Base-by-base conservation (phyloP, 2,113 vertebrate species). In the Sakesphorus luctuosus region DNA sequence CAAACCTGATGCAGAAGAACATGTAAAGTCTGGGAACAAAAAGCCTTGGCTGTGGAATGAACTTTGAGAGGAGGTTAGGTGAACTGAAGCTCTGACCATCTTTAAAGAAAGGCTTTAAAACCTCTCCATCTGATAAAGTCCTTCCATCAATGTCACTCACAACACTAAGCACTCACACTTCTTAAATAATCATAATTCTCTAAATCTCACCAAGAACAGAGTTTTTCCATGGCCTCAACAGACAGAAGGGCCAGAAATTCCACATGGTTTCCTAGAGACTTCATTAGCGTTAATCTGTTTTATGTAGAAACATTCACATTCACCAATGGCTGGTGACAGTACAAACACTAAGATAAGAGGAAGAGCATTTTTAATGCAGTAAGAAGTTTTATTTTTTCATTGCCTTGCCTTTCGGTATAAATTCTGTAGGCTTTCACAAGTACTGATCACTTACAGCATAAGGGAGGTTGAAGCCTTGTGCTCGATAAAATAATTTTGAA, bases 401-500 rank as follows among this genome's bases (percentile, higher is more conserved):
- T 95, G 67, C 56, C 73, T 89, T 92, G 61, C 49, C 49, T 94
- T 94, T 83, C 49, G 18, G 36, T 68, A 28, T 52, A 72, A 91
- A 82, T 84, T 91, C 77, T 86, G 56, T 63, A 78, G 86, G 36
- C 49, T 94, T 93, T 90, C 76, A 74, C 88, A 92, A 86, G 50
- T 82, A 73, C 73, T 71, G 77, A 94, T 90, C 52, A 25, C 58
- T 96, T 61, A 38, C 23, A 87, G 44, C 49, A 46, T 43, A 67
- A 94, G 78, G 73, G 40, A 87, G 3, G 16, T 58, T 84, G 87
- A 96, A 94, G 50, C 66, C 28, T 69, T 82, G 28, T 79, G 58
- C 81, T 87, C 26, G 71, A 62, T 79, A 52, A 91, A 96, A 88
- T 90, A 17, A 79, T 93, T 95, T 93, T 90, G 59, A 90, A 87